Conservation (phyloP, 2,888 invertebrate genomes). For the Microctonus hyperodae region DNA sequence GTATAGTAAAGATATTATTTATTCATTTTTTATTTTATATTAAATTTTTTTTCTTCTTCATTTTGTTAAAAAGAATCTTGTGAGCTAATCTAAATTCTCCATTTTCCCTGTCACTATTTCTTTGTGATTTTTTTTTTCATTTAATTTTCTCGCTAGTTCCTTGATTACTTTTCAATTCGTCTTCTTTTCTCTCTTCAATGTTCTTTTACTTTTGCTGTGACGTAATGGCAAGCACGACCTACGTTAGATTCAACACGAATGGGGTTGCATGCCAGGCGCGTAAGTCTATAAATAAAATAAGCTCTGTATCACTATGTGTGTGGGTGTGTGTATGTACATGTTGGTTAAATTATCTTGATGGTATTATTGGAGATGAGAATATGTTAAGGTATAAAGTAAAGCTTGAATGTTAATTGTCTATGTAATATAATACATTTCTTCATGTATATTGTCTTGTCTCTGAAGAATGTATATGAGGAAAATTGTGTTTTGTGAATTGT, state of each 20-base stretch:
- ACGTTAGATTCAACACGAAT: conserved; percentile 34
- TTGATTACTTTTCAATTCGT: conserved; percentile 1
- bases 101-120: conserved; percentile 11
- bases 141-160: not conserved
- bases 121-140: conserved; percentile 12
- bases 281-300: conserved; percentile 27
- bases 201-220: conserved; percentile 22
- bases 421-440: not conserved
- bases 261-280: conserved; percentile 34
- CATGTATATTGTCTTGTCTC: too few species aligned
- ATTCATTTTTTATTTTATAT: not conserved
- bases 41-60: conserved; percentile 3
- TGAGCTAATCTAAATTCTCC: conserved; percentile 10
- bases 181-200: conserved; percentile 2
- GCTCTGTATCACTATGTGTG: not conserved
- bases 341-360: not conserved
- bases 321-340: not conserved
- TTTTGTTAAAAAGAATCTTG: not conserved
- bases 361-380: not conserved
- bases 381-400: not conserved
- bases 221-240: conserved; percentile 36
- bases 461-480: too few species aligned
- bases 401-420: not conserved
- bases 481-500: too few species aligned
- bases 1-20: too few species aligned